Base-by-base conservation (phyloP, 2,113 vertebrate species). In the Anarhynchus alexandrinus region DNA sequence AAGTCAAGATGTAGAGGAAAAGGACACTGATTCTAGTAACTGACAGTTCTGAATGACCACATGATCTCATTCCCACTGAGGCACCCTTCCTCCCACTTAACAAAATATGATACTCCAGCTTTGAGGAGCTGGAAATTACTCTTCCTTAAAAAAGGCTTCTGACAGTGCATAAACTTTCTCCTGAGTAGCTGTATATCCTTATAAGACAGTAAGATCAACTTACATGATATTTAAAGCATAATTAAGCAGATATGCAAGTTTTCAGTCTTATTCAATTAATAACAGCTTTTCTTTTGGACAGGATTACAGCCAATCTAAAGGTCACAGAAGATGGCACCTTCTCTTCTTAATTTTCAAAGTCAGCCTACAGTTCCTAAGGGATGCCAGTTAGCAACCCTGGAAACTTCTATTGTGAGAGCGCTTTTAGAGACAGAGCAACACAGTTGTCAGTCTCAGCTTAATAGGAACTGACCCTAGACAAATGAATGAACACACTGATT, bases 371-470 rank as follows among this genome's bases (percentile, higher is more conserved):
- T 34, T 94, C 72, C 78, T 85, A 69, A 16, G 19, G 70, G 57
- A 94, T 94, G 62, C 91, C 70, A 91, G 73, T 11, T 57, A 86
- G 83, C 83, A 94, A 65, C 86, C 93, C 58, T 89, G 91, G 91
- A 92, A 95, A 94, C 91, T 79, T 54, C 65, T 34, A 85, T 76
- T 96, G 95, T 94, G 73, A 72, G 49, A 79, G 25, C 54, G 52
- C 77, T 85, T 92, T 92, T n/a, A 86, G 76, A 92, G 73, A 94
- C 4, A 4, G 59, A 86, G 77, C 52, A 89, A 93, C 65, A 91
- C 22, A 94, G 49, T 82, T 65, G 64, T 91, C 92, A 79, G 88
- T 74, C 69, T 82, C 77, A 72, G 69, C 30, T 92, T 96, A 94
- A 94, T 57, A 91, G 77, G 81, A 92, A 92, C 59, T 0, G 14